These are phyloP conservation scores for Arothron firmamentum DNA, from an alignment of 2,113 vertebrate genomes.

Conservation along the genomic window DNA sequence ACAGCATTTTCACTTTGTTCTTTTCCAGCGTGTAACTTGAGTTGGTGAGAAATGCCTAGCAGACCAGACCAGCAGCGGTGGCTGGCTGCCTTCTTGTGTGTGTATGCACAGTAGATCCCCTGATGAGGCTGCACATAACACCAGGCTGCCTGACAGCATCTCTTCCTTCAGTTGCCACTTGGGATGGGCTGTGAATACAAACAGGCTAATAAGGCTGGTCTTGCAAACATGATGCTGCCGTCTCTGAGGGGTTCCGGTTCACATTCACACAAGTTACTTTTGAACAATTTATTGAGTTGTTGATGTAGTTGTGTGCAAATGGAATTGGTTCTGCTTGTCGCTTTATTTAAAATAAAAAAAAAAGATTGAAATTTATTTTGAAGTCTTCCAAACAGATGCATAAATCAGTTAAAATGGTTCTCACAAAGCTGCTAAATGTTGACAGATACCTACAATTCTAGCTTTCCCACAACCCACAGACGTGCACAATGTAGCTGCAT, in stretches of 20 bases:
- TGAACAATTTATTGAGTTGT: conserved; percentile 36
- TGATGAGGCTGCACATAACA: conserved; percentile 45
- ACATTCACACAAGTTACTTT: conserved; percentile 49
- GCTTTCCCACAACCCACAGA: too few species aligned
- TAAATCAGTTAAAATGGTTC: too few species aligned
- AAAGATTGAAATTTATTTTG: too few species aligned
- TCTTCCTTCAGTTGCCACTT: conserved; percentile 56
- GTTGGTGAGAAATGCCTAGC: too few species aligned
- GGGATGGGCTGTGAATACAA: conserved; percentile 63
- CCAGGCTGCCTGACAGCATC: conserved; percentile 51
- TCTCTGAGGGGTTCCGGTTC: conserved; percentile 48
- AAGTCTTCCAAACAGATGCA: too few species aligned
- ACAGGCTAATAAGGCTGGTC: conserved; percentile 65
- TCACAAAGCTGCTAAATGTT: too few species aligned
- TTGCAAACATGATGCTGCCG: conserved; percentile 52
- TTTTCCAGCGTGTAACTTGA: too few species aligned
- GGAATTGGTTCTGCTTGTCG: conserved; percentile 16
- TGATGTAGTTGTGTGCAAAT: conserved; percentile 30
- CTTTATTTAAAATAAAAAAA: too few species aligned
- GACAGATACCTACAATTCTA: too few species aligned
- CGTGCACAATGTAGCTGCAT: too few species aligned
- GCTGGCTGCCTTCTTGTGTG: conserved; percentile 30
- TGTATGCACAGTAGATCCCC: conserved; percentile 47
- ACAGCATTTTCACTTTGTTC: not conserved
- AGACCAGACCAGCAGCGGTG: conserved; percentile 11